Evolutionary conservation across 2,888 invertebrate genomes (phyloP).

Genomic region (Meloe dianella): DNA sequence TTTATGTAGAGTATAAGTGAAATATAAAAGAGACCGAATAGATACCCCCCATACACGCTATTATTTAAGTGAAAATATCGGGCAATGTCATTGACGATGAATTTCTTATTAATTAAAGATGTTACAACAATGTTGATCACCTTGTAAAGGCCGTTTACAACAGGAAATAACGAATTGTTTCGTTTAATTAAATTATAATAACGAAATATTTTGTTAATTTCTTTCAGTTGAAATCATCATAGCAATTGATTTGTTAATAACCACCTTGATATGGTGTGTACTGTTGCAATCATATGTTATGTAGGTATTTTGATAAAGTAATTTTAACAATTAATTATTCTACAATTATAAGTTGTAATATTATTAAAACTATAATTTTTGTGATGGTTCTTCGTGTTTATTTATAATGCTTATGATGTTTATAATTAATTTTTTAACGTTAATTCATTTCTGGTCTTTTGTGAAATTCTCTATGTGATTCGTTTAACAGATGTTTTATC

Average conservation of each 20-base stretch:
- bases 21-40: conserved; percentile 12
- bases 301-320: not conserved
- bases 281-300: not conserved
- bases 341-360: not conserved
- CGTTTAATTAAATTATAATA: not conserved
- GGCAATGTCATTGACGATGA: conserved; percentile 30
- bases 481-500: not conserved
- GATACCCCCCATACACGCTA: conserved; percentile 23
- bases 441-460: not conserved
- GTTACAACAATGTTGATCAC: conserved; percentile 22
- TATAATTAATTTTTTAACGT: too few species aligned
- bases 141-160: conserved; percentile 30
- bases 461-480: not conserved
- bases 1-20: conserved; percentile 8
- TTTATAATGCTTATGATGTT: too few species aligned
- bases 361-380: too few species aligned
- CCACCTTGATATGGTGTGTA: not conserved
- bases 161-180: not conserved
- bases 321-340: not conserved
- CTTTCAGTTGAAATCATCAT: too few species aligned
- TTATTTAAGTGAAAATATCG: conserved; percentile 32
- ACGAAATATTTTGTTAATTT: not conserved
- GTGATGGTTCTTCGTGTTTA: too few species aligned
- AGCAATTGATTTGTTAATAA: not conserved
- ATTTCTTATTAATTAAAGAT: conserved; percentile 13